These are phyloP conservation scores for Trilocha varians DNA, from an alignment of 2,888 invertebrate species.

Conservation along the genomic window DNA sequence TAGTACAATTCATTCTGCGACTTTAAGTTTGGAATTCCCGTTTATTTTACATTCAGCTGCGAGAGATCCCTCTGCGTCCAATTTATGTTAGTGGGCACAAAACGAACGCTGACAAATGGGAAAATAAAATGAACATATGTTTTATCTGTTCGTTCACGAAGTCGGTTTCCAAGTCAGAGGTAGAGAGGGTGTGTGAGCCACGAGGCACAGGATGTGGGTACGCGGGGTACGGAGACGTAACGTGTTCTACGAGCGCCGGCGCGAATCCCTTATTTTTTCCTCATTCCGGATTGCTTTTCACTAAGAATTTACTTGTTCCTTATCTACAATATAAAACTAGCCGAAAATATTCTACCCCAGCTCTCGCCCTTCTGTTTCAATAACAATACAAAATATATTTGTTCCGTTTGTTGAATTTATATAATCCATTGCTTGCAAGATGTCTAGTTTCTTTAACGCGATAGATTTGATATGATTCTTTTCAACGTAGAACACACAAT, in stretches of 20 bases:
- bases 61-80: constrained; percentile 70
- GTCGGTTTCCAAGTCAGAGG: constrained; percentile 49
- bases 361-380: neutral
- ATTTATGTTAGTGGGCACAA: constrained; percentile 73
- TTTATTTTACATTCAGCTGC: constrained; percentile 73
- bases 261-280: constrained; percentile 1
- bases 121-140: constrained; percentile 72
- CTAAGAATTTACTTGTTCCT: constrained; percentile 4
- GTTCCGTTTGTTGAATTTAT: neutral
- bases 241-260: constrained; percentile 12
- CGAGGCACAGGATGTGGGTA: constrained; percentile 14
- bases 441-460: too few species aligned
- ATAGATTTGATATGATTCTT: too few species aligned
- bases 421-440: too few species aligned
- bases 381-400: neutral
- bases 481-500: too few species aligned
- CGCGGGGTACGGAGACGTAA: constrained; percentile 17
- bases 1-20: constrained; percentile 69
- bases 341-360: neutral
- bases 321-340: constrained; percentile 1
- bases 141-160: constrained; percentile 64
- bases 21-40: constrained; percentile 70
- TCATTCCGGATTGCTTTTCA: neutral
- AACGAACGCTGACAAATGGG: constrained; percentile 73
- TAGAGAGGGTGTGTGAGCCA: constrained; percentile 13